Evolutionary conservation across 2,888 invertebrate species (phyloP), one percentile per base, ranked within the genome.

Genomic region (Heterodera filipjevi): DNA sequence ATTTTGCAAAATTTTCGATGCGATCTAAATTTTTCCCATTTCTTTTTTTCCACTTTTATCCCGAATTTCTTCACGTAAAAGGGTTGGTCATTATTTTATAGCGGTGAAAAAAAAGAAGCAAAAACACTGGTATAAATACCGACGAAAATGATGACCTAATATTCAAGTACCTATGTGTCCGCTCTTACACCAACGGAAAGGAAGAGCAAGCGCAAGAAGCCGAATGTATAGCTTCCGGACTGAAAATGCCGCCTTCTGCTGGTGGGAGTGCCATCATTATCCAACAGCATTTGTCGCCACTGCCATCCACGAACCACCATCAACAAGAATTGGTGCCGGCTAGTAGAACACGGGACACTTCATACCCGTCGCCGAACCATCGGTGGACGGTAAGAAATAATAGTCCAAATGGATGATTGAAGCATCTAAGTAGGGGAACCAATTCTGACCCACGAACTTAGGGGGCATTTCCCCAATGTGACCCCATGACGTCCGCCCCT

Each of bases 291-390:
- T 76, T 79, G 39, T 2, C 82, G 71, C 12, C 30, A 46, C 74
- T 87, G 27, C 90, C 91, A 82, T 19, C 72, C 12, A 44, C 73
- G 33, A 35, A 22, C n/a, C 39, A 46, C 8, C 35, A 32, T 12
- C 73, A 53, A 22, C 46, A 46, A 33, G 46, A 73, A 12, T 46
- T 33, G 53, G 27, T 73, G 14, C n/a, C 73, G 33, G 71, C 27
- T 33, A 16, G 49, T 16, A 49, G 12, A 5, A 49, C 49, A 49
- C 39, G 39, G 39, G 2, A 39, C 39, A 12, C 39, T 39, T 39
- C 39, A 39, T 53, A 53, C n/a, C 22, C 53, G 53, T 6, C 59
- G n/a, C 22, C 59, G 27, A n/a, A n/a, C 22, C 3, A 59, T 22
- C 59, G 59, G 2, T 59, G 59, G 59, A 27, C 27, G 59, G 59